A percentile compares a stretch with the other conserved stretches of the same genome.
Evolutionary conservation across 2,113 vertebrate genomes (phyloP).

Genomic region (Prionailurus viverrinus): DNA sequence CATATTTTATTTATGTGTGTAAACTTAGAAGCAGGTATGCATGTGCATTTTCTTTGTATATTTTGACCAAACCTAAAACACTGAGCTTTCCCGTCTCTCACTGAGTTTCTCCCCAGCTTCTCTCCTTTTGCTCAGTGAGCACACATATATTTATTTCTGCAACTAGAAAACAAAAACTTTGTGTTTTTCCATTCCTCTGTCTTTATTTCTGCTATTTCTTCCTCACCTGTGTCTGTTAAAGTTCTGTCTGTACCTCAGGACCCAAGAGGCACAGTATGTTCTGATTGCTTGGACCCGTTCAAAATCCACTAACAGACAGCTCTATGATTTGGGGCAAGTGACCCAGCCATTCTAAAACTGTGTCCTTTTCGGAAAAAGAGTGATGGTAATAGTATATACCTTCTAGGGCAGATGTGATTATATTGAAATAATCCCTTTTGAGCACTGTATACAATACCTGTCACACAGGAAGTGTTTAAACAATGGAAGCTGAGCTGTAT

Average conservation of each 20-base stretch:
- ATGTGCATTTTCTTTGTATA: background rate
- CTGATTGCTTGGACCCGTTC: background rate
- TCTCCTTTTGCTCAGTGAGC: background rate
- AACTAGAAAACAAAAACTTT: background rate
- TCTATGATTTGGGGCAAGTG: background rate
- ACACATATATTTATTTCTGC: background rate
- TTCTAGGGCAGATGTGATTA: background rate
- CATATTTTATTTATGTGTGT: background rate
- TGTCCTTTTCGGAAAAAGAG: background rate
- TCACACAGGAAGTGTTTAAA: background rate
- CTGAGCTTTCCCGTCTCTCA: background rate
- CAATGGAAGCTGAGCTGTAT: background rate
- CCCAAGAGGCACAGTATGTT: background rate
- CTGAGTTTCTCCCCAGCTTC: background rate
- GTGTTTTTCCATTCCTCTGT: background rate
- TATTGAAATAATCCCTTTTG: background rate
- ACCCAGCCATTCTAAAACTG: background rate
- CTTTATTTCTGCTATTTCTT: background rate
- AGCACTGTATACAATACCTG: background rate
- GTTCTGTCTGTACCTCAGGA: background rate
- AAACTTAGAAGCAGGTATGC: background rate
- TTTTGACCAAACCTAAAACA: background rate
- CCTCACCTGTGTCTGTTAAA: background rate
- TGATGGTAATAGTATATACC: background rate
- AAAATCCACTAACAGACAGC: background rate